These are phyloP conservation scores for Apis laboriosa DNA, from an alignment of 1,140 invertebrate species.

Conservation along the genomic window DNA sequence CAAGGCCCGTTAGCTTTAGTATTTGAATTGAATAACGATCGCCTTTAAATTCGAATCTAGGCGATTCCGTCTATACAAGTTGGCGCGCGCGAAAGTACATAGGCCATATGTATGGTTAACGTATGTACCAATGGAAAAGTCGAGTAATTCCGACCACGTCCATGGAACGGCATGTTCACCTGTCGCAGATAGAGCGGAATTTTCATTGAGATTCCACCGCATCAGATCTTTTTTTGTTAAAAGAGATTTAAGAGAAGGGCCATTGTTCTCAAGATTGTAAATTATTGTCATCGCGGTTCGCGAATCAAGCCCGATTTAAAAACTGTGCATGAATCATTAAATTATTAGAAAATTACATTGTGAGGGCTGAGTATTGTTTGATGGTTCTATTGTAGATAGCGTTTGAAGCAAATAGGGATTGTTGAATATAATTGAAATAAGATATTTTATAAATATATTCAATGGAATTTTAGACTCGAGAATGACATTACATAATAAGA, in stretches of 20 bases:
- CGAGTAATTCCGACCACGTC: constrained; percentile 21
- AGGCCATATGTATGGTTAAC: not conserved
- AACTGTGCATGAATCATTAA: constrained; percentile 26
- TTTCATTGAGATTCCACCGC: constrained; percentile 54
- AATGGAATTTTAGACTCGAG: too few species aligned
- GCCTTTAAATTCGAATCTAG: constrained; percentile 67
- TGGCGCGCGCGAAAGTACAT: not conserved
- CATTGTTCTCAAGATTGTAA: constrained; percentile 57
- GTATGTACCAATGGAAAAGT: not conserved
- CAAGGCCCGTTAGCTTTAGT: constrained; percentile 54
- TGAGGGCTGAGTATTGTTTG: not conserved
- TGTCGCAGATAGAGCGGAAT: constrained; percentile 51
- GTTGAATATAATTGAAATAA: too few species aligned
- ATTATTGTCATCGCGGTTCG: constrained; percentile 34
- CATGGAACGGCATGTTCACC: constrained; percentile 51
- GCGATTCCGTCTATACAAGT: constrained; percentile 31
- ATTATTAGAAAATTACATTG: constrained; percentile 28
- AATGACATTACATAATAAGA: too few species aligned
- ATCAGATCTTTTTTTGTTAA: constrained; percentile 39
- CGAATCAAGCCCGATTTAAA: constrained; percentile 21
- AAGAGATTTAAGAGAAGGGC: constrained; percentile 1
- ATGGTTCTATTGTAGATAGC: not conserved
- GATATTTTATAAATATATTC: too few species aligned
- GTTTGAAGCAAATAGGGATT: not conserved
- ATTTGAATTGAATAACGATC: constrained; percentile 67